A percentile compares a stretch with the other conserved stretches of the same genome.
phyloP scores from a whole-genome alignment of 2,113 vertebrate species.

The Hemiscyllium ocellatum region DNA sequence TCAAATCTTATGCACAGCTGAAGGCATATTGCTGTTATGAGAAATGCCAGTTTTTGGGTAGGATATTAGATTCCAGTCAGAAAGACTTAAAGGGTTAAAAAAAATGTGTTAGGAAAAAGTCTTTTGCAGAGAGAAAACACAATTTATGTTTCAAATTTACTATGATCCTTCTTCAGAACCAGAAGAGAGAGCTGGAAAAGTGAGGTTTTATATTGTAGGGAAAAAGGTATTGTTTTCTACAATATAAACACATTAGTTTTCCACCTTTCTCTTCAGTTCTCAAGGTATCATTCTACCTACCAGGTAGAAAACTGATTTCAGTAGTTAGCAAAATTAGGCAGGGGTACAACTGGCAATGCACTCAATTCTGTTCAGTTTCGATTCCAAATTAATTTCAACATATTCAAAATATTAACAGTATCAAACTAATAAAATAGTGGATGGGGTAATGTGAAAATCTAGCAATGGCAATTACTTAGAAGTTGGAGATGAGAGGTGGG shows the following conservation, averaged over 20 bases:
- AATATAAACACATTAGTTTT: too few species aligned
- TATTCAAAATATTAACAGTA: slow-evolving; percentile 49
- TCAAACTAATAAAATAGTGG: slow-evolving; percentile 53
- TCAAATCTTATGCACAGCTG: not conserved
- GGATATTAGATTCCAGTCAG: not conserved
- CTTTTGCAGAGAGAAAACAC: too few species aligned
- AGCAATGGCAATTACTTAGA: slow-evolving; percentile 51
- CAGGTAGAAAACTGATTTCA: not conserved
- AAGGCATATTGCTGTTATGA: not conserved
- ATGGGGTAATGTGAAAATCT: slow-evolving; percentile 58
- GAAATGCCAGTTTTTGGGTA: not conserved
- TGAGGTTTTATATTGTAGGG: too few species aligned
- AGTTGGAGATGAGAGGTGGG: slow-evolving; percentile 48
- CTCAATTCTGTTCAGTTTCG: not conserved
- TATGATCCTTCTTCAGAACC: too few species aligned
- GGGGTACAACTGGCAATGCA: not conserved
- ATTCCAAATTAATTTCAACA: slow-evolving; percentile 44
- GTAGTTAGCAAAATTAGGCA: not conserved
- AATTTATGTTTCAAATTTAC: too few species aligned
- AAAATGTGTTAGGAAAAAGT: too few species aligned
- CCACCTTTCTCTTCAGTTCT: too few species aligned
- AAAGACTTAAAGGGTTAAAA: not conserved
- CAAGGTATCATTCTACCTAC: not conserved
- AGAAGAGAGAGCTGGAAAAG: too few species aligned
- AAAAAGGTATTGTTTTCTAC: too few species aligned